Evolutionary conservation across 2,113 vertebrate genomes (phyloP), one percentile per base, ranked within the genome.

Genomic region (Amia ocellicauda): DNA sequence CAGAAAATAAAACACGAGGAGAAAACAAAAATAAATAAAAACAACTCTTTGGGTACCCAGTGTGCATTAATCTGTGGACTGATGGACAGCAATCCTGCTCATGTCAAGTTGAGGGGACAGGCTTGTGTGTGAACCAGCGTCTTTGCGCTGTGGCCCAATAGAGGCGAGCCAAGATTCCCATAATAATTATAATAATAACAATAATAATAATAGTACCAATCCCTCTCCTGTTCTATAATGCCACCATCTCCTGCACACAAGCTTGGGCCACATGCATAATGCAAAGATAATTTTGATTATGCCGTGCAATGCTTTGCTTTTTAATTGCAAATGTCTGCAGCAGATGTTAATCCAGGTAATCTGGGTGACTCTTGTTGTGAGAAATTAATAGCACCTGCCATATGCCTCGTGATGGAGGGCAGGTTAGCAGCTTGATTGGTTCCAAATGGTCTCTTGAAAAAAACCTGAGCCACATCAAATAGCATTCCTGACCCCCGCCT

Each of bases 381-480:
- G 40, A 73, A 78, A 86, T 27, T 58, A 60, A 49, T 74, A 80
- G 77, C 84, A 84, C 79, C 84, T 84, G 82, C 77, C 75, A 23
- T 42, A 23, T 43, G 52, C 52, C 29, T 40, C 43, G 27, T 65
- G 58, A 61, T 51, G 36, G 50, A 57, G 28, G 68, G 24, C 72
- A 68, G 68, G 74, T 69, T 62, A 53, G 54, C 40, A 22, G 47
- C 40, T 47, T 60, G 65, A 84, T 77, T 73, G 69, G 64, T 77
- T 77, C 74, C 72, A 83, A 80, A 80, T 81, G 74, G 67, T 73
- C 66, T 69, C 69, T 59, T 72, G 69, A 67, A 65, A 73, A 63
- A 72, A 23, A 11, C 67, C 40, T 36, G 56, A 62, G 54, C n/a
- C 67, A 68, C 68, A 68, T 76, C 40, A 66, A 76, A 81, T 27